Evolutionary conservation across 2,888 invertebrate genomes (phyloP).

Genomic region (Microchrysa polita): DNA sequence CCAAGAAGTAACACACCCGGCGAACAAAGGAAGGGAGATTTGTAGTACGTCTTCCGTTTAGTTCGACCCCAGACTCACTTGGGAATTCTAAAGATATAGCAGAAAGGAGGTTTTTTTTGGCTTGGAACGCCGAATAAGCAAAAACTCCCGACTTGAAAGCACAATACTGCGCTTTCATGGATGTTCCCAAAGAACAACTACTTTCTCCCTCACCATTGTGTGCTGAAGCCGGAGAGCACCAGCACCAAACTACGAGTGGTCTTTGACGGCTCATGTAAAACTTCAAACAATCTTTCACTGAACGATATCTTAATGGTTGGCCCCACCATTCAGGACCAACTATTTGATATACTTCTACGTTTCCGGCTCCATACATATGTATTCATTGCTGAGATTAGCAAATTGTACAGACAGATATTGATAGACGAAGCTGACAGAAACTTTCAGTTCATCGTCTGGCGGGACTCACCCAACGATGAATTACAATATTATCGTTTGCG

Average conservation of each 20-base stretch:
- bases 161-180: background rate
- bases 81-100: background rate
- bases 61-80: background rate
- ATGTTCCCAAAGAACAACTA: too few relatives aligned
- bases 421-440: conserved; percentile 47
- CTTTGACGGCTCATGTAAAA: background rate
- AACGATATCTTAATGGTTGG: too few relatives aligned
- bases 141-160: too few relatives aligned
- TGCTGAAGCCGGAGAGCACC: background rate
- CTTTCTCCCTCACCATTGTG: too few relatives aligned
- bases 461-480: background rate
- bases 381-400: conserved; percentile 51
- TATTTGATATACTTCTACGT: conserved; percentile 22
- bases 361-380: conserved; percentile 25
- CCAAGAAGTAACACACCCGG: too few relatives aligned
- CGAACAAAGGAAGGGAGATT: too few relatives aligned
- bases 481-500: background rate
- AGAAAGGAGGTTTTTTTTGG: background rate
- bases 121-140: background rate
- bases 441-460: background rate
- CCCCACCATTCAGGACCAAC: conserved; percentile 48
- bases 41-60: too few relatives aligned
- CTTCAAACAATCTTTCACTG: background rate
- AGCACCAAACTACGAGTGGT: background rate
- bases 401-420: conserved; percentile 53